Evolutionary conservation across 1,140 invertebrate genomes (phyloP).

Genomic region (Drosophila busckii): DNA sequence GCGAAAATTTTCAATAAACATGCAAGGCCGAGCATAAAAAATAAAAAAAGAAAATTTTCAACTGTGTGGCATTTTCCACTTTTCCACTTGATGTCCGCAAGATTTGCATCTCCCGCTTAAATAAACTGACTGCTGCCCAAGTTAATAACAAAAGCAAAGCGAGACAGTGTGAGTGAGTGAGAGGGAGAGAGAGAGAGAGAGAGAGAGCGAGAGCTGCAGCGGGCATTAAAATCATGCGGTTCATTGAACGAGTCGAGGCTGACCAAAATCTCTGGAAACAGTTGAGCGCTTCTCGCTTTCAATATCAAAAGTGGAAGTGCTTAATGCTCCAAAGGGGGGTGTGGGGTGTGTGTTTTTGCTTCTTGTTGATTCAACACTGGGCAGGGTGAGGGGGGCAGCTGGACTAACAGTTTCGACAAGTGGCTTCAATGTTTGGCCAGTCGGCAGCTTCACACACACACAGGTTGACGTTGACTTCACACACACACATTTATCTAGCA

Average conservation of each 20-base stretch:
- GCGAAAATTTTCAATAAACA: constrained; percentile 68
- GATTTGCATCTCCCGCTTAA: constrained; percentile 32
- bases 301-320: constrained; percentile 63
- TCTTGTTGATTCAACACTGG: constrained; percentile 38
- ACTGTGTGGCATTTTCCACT: constrained; percentile 18
- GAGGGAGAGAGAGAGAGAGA: neutral
- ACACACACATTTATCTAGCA: neutral
- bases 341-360: constrained; percentile 5
- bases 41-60: neutral
- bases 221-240: constrained; percentile 70
- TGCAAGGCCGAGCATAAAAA: constrained; percentile 6
- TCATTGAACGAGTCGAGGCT: constrained; percentile 54
- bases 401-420: constrained; percentile 53
- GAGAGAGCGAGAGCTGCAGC: neutral
- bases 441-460: too few species aligned
- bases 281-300: constrained; percentile 44
- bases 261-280: constrained; percentile 41
- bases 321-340: constrained; percentile 29
- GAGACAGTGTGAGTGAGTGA: neutral
- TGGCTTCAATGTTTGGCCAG: constrained; percentile 56
- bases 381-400: neutral
- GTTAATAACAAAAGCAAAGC: constrained; percentile 29
- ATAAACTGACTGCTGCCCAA: constrained; percentile 7
- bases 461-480: too few species aligned
- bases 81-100: constrained; percentile 14